phyloP scores from a whole-genome alignment of 2,113 vertebrate genomes.

The Panurus biarmicus region DNA sequence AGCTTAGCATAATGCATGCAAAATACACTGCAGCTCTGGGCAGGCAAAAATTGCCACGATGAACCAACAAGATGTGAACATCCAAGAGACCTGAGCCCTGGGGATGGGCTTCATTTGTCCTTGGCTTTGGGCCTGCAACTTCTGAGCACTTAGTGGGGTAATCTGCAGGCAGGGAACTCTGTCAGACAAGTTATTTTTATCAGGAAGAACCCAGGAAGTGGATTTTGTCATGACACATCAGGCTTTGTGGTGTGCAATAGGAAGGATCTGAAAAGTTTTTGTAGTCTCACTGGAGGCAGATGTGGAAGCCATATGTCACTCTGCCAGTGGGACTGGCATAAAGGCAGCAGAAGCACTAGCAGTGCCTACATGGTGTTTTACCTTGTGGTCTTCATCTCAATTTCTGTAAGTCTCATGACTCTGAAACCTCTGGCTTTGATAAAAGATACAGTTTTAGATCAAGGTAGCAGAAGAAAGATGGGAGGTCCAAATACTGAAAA shows the following conservation, averaged over 20 bases:
- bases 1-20: constrained; percentile 40
- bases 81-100: not conserved
- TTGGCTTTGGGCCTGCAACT: not conserved
- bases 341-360: not conserved
- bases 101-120: rapidly evolving
- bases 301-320: not conserved
- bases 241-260: not conserved
- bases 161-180: not conserved
- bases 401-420: not conserved
- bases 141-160: rapidly evolving
- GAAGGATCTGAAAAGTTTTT: not conserved
- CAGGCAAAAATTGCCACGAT: not conserved
- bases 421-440: not conserved
- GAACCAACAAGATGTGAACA: not conserved
- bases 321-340: not conserved
- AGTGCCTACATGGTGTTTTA: not conserved
- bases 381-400: not conserved
- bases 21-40: not conserved
- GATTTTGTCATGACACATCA: not conserved
- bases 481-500: not conserved
- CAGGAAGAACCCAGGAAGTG: not conserved
- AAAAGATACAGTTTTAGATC: not conserved
- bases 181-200: not conserved
- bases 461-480: not conserved
- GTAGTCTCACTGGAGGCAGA: not conserved